Evolutionary conservation across 2,888 invertebrate genomes (phyloP).

Genomic region (Melanostoma mellinum): DNA sequence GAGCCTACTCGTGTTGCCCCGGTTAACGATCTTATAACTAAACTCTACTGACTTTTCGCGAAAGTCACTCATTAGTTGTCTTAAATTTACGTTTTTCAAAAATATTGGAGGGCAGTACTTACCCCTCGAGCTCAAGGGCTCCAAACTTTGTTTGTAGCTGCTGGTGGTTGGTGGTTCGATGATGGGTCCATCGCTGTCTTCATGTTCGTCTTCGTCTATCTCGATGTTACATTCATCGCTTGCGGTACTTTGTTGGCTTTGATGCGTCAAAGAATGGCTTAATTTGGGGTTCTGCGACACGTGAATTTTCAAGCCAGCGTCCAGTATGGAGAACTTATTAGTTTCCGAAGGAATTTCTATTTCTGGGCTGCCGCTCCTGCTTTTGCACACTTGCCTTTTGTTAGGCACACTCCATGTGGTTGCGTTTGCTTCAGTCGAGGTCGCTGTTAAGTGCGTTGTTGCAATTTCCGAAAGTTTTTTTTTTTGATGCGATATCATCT

Average conservation of each 20-base stretch:
- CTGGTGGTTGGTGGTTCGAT: neutral
- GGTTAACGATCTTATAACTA: neutral
- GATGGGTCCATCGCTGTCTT: neutral
- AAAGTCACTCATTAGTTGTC: no score
- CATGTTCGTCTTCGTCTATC: neutral
- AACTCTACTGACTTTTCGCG: neutral
- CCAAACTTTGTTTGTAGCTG: neutral
- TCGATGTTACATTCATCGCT: neutral
- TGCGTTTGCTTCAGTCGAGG: no score
- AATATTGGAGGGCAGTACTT: conserved; percentile 1
- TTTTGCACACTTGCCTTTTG: no score
- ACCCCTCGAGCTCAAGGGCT: neutral
- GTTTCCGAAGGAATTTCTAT: no score
- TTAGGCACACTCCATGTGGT: no score
- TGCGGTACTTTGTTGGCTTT: neutral
- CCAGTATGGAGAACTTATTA: no score
- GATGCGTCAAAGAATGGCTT: neutral
- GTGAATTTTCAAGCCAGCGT: no score
- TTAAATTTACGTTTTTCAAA: conserved; percentile 2
- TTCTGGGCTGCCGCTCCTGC: no score
- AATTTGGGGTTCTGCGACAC: neutral
- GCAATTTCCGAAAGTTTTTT: no score
- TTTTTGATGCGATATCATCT: no score
- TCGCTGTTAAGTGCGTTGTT: no score
- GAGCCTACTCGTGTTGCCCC: neutral